Evolutionary conservation across 2,113 vertebrate genomes (phyloP).

Genomic region (Chlorocebus sabaeus): DNA sequence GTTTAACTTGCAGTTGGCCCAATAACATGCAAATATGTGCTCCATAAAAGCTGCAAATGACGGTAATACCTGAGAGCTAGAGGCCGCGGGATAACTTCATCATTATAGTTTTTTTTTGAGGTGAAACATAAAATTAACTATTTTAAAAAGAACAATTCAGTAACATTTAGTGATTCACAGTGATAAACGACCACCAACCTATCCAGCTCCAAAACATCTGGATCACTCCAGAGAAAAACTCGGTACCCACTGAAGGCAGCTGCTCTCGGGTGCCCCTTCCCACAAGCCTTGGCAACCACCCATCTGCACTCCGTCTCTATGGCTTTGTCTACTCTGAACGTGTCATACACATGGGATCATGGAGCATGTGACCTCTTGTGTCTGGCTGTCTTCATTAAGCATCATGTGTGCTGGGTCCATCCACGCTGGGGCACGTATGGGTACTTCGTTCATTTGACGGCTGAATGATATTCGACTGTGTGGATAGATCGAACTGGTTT

Average conservation of each 20-base stretch:
- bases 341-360: not conserved
- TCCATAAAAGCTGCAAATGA: not conserved
- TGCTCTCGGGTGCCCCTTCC: not conserved
- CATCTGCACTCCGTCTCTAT: not conserved
- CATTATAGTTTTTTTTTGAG: not conserved
- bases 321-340: not conserved
- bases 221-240: not conserved
- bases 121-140: not conserved
- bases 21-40: not conserved
- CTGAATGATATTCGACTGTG: not conserved
- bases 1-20: not conserved
- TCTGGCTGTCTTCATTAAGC: not conserved
- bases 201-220: not conserved
- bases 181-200: fast-evolving
- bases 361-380: not conserved
- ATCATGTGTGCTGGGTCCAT: not conserved
- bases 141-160: not conserved
- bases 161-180: not conserved
- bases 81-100: fast-evolving
- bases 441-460: not conserved
- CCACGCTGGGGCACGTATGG: not conserved
- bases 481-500: not conserved
- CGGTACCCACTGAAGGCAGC: not conserved
- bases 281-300: not conserved
- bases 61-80: not conserved